These are phyloP conservation scores for Ophioninae sp. DNA, from an alignment of 2,888 invertebrate genomes.

Conservation along the genomic window DNA sequence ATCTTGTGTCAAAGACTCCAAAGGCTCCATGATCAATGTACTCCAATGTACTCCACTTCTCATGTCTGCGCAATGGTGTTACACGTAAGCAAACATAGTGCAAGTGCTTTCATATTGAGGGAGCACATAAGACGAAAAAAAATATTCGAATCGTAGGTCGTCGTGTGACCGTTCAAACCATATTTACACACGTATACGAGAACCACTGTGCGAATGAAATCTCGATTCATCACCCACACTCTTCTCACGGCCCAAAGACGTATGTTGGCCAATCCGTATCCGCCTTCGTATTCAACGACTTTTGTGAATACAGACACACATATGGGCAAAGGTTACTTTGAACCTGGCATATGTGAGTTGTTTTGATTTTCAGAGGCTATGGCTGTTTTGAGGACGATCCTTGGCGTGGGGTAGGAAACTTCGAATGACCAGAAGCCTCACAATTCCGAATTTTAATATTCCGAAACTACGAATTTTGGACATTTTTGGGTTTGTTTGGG, in stretches of 20 bases:
- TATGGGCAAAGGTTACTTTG: neutral
- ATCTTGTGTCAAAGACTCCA: constrained; percentile 21
- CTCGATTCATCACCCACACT: constrained; percentile 57
- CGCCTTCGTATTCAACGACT: constrained; percentile 52
- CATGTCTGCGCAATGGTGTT: neutral
- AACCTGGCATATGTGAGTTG: too few species aligned
- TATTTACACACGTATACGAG: neutral
- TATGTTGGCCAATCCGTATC: constrained; percentile 61
- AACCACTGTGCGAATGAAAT: constrained; percentile 29
- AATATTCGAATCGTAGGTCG: constrained; percentile 60
- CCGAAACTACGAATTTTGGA: too few species aligned
- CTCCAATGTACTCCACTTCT: constrained; percentile 24
- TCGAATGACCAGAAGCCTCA: too few species aligned
- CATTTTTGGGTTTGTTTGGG: too few species aligned
- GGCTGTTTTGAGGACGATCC: too few species aligned
- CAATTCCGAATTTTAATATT: too few species aligned
- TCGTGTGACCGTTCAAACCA: constrained; percentile 27
- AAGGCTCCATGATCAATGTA: constrained; percentile 32
- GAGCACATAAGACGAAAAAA: constrained; percentile 25
- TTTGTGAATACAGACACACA: constrained; percentile 24
- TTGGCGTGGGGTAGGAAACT: too few species aligned
- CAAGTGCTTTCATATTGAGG: constrained; percentile 12
- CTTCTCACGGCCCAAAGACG: constrained; percentile 62
- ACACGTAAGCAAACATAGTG: neutral
- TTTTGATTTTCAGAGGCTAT: too few species aligned